Percentiles rank a stretch among this genome's conserved stretches.
Conservation (phyloP, 2,113 vertebrate species). For the Blennius ocellaris region DNA sequence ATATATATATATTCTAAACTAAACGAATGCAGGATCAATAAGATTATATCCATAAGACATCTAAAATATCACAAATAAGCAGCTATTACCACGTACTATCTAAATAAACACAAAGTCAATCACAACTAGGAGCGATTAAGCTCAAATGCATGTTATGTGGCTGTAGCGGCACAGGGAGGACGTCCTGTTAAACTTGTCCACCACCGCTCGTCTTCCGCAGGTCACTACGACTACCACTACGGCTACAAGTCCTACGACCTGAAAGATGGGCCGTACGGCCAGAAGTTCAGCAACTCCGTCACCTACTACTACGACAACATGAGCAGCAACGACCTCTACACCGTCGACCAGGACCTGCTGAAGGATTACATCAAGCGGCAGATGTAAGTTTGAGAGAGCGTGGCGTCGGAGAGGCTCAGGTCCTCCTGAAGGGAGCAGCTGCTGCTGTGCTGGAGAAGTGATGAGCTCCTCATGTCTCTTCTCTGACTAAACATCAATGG, state of each 20-base stretch:
- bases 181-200: no score
- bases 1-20: no score
- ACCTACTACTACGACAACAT: conserved; percentile 99
- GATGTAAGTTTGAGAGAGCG: conserved; percentile 86
- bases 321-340: conserved; percentile 94
- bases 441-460: conserved; percentile 51
- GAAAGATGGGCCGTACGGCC: conserved; percentile 87
- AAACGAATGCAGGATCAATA: no score
- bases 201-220: conserved; percentile 67
- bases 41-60: no score
- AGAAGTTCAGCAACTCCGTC: conserved; percentile 91
- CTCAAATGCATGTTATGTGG: no score
- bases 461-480: conserved; percentile 75
- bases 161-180: no score
- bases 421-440: no score
- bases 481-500: conserved; percentile 64
- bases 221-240: conserved; percentile 95
- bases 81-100: not conserved
- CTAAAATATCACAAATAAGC: no score
- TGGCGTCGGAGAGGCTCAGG: no score
- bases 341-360: conserved; percentile 94
- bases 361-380: conserved; percentile 99
- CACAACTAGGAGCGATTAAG: no score
- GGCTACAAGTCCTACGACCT: conserved; percentile 91
- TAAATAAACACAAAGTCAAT: no score